phyloP scores from a whole-genome alignment of 2,797 vertebrate species.

The Cheirogaleus major region DNA sequence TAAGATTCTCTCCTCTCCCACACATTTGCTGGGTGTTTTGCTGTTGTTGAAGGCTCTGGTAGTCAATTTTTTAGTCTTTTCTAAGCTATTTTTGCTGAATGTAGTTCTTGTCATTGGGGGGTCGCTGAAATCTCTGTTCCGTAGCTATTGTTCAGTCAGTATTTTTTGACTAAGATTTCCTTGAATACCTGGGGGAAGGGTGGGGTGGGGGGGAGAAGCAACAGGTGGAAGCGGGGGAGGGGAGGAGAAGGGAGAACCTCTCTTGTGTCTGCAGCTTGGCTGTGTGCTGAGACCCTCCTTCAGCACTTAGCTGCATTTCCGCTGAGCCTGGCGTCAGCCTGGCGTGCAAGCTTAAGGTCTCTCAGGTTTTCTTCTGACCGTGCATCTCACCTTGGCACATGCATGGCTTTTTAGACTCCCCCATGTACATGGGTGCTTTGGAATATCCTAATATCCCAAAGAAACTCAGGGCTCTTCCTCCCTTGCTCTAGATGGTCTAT shows the following conservation, averaged over 20 bases:
- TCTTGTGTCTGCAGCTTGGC: not conserved
- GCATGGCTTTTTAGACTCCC: fast-evolving
- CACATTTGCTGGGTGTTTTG: not conserved
- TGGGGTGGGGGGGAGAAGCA: no score
- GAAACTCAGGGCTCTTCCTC: no score
- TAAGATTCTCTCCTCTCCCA: not conserved
- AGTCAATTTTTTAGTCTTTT: not conserved
- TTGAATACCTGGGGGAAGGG: not conserved
- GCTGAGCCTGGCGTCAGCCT: fast-evolving
- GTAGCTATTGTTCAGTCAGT: not conserved
- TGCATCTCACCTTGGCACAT: not conserved
- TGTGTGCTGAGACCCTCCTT: not conserved
- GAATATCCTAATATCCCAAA: not conserved
- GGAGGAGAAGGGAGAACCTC: not conserved
- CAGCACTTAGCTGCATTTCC: not conserved
- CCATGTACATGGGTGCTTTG: fast-evolving
- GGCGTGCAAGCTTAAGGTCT: not conserved
- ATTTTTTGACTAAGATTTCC: not conserved
- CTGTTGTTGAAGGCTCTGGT: not conserved
- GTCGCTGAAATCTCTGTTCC: not conserved
- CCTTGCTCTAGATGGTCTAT: not conserved
- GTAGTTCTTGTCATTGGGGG: not conserved
- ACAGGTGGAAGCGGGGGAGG: no score
- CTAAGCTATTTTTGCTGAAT: not conserved
- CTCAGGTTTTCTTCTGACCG: not conserved